Evolutionary conservation across 2,797 vertebrate genomes (phyloP), one percentile per base, ranked within the genome.

Genomic region (Meda fulgida): DNA sequence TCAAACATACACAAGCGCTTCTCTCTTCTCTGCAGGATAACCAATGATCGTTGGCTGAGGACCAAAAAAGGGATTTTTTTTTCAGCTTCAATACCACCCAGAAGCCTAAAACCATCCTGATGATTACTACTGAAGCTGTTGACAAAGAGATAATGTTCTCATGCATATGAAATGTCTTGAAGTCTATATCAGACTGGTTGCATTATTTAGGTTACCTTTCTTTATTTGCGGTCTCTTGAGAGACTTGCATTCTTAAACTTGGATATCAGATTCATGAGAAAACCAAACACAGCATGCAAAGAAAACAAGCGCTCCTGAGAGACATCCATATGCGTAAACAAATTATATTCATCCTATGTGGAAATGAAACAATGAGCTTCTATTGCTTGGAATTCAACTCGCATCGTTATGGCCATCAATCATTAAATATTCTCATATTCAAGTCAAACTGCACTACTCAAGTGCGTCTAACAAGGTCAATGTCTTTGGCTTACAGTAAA

Each of bases 101-200:
- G 70, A 91, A 90, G 89, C 63, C 90, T 76, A 92, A 85, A 66
- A n/a, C 60, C 85, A 71, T 88, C 89, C 86, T 76, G 88, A 92
- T 83, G 88, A 88, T 90, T 86, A 91, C 73, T 90, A 85, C 85
- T 80, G 86, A 86, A 76, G 89, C 81, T 81, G 86, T 89, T 86
- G 86, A 89, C 92, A 93, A 87, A 91, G 87, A 92, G 93, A 94
- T 93, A 91, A 94, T 93, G 91, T 94, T 95, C 92, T 93, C 93
- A 94, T 85, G 88, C 90, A 89, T 72, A 85, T 89, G 81, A 76
- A 85, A 36, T 29, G 16, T 83, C 89, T 88, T 58, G 40, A 51
- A 31, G 67, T 82, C 89, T 91, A 89, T 58, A 86, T 77, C 53
- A 72, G 72, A 82, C 31, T 3, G 31, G 18, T 70, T 84, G 86